Percentiles rank a stretch among this genome's conserved stretches.
Evolutionary conservation across 64 coral and sea anemone species (phyloP).

Genomic region (Montipora capricornis): DNA sequence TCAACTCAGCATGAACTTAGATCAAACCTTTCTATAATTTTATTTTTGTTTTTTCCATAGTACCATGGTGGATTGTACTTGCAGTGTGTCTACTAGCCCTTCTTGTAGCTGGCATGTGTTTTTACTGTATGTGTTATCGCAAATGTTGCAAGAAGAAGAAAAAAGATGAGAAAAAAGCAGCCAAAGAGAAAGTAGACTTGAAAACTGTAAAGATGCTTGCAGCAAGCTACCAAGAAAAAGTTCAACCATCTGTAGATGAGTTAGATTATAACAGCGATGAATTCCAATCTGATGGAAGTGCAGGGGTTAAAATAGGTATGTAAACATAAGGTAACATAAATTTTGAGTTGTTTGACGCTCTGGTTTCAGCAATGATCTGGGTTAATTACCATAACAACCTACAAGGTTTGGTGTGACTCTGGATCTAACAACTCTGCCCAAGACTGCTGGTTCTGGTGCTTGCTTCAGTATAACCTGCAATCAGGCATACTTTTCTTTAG

Average conservation of each 20-base stretch:
- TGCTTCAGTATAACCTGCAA: no score
- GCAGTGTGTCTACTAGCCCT: conserved; percentile 53
- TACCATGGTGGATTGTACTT: conserved; percentile 83
- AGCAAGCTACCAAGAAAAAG: conserved; percentile 98
- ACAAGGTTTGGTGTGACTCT: no score
- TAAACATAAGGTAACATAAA: no score
- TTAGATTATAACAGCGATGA: conserved; percentile 99
- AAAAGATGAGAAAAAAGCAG: conserved; percentile 81
- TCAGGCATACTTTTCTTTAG: no score
- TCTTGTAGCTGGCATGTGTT: conserved; percentile 55
- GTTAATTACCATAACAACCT: no score
- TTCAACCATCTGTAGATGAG: conserved; percentile 96
- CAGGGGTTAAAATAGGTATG: conserved; percentile 91
- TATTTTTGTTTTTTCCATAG: conserved; percentile 31
- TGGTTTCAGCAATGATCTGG: no score
- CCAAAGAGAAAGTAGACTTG: conserved; percentile 89
- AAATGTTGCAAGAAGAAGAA: conserved; percentile 86
- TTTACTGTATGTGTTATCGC: conserved; percentile 82
- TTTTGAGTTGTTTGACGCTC: no score
- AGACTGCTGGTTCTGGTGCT: no score
- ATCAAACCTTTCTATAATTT: background rate
- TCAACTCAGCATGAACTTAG: no score
- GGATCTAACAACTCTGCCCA: no score
- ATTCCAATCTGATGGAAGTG: conserved; percentile 79
- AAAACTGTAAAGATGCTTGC: conserved; percentile 84